phyloP scores from a whole-genome alignment of 2,888 invertebrate species.

The Lasioglossum malachurum region DNA sequence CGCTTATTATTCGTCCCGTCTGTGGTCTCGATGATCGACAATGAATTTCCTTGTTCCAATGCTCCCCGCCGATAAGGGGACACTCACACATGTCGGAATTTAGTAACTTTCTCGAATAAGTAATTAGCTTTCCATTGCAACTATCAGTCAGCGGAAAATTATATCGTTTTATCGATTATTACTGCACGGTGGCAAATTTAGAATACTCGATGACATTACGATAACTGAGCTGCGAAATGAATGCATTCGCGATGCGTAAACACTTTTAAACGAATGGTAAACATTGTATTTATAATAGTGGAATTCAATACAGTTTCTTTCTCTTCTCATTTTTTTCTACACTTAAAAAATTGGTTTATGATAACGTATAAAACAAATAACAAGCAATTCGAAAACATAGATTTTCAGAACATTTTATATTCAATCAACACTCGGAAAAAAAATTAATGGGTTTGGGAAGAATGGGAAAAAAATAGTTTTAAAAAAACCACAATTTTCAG shows the following conservation, averaged over 20 bases:
- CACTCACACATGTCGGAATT: neutral
- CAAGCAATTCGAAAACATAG: neutral
- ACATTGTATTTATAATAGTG: neutral
- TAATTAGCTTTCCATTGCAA: neutral
- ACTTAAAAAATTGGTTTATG: neutral
- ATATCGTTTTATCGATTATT: neutral
- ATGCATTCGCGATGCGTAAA: neutral
- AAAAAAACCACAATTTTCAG: too few relatives aligned
- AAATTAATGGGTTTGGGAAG: neutral
- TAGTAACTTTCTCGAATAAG: constrained; percentile 24
- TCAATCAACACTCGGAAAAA: neutral
- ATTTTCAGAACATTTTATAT: neutral
- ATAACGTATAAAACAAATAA: neutral
- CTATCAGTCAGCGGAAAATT: neutral
- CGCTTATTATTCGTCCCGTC: constrained; percentile 22
- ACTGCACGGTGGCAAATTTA: neutral
- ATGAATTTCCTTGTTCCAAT: constrained; percentile 50
- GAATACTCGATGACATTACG: neutral
- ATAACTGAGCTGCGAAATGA: neutral
- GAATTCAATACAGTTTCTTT: neutral
- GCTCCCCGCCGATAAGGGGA: neutral
- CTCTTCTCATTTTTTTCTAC: neutral
- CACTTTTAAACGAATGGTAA: neutral
- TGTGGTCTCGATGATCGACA: constrained; percentile 39
- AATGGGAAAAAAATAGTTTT: neutral